These are phyloP conservation scores for Oxytorus armatus DNA, from an alignment of 2,888 invertebrate species.

Conservation along the genomic window DNA sequence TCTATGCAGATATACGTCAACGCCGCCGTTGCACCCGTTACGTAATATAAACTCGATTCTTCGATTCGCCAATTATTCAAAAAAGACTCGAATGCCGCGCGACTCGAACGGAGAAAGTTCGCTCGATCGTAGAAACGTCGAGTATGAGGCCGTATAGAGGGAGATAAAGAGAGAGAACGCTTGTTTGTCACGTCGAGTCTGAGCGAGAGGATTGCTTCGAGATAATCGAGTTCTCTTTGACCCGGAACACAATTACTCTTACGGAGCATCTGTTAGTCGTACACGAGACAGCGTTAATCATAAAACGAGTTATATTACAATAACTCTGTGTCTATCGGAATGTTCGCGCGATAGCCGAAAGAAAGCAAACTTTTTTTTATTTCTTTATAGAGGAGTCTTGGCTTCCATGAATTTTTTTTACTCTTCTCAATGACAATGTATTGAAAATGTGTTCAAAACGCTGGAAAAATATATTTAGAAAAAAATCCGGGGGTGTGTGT, in stretches of 20 bases:
- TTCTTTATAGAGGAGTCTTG: no score
- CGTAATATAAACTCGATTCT: constrained; percentile 33
- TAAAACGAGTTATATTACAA: constrained; percentile 18
- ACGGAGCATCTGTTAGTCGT: constrained; percentile 39
- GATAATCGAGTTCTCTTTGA: constrained; percentile 61
- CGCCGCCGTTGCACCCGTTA: constrained; percentile 41
- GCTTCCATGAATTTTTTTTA: no score
- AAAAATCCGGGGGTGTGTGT: no score
- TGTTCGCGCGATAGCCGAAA: background rate
- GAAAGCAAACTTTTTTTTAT: no score
- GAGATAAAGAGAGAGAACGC: constrained; percentile 19
- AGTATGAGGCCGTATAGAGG: constrained; percentile 41
- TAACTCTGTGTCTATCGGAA: background rate
- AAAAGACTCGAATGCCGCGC: constrained; percentile 38
- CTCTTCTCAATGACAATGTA: no score
- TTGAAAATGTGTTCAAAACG: no score
- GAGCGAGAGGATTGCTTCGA: constrained; percentile 7
- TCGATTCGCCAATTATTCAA: constrained; percentile 53
- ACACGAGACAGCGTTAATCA: constrained; percentile 23
- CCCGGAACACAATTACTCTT: constrained; percentile 60
- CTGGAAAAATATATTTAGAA: no score
- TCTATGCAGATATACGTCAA: constrained; percentile 14
- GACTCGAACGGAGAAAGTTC: constrained; percentile 62
- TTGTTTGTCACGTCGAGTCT: constrained; percentile 20
- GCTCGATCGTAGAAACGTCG: constrained; percentile 59